Evolutionary conservation across 1,140 invertebrate genomes (phyloP).

Genomic region (Proales similis): DNA sequence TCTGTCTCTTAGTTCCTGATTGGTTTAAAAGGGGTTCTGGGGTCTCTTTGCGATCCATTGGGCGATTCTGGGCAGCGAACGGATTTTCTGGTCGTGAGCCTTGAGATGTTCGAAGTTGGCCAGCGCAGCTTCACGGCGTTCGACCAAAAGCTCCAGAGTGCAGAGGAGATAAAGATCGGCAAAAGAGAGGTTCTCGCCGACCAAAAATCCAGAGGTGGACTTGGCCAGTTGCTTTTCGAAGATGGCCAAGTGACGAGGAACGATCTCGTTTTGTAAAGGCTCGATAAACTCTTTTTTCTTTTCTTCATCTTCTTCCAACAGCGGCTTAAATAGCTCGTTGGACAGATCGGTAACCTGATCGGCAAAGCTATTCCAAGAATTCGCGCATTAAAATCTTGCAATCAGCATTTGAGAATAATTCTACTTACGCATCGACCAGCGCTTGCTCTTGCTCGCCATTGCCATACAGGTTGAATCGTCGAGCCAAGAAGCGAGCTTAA

Average conservation of each 20-base stretch:
- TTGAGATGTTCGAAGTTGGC: constrained; percentile 4
- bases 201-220: constrained; percentile 11
- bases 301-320: not conserved
- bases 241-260: constrained; percentile 1
- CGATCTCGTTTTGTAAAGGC: not conserved
- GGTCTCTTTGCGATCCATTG: constrained; percentile 26
- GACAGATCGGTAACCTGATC: constrained; percentile 17
- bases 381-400: too few relatives aligned
- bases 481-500: constrained; percentile 28
- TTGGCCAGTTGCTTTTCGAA: not conserved
- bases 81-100: constrained; percentile 5
- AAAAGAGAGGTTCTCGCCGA: constrained; percentile 5
- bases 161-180: constrained; percentile 13
- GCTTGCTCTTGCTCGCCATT: constrained; percentile 9
- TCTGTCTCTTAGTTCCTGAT: too few relatives aligned
- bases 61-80: constrained; percentile 20
- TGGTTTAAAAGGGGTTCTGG: too few relatives aligned
- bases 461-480: constrained; percentile 13
- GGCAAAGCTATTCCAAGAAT: too few relatives aligned
- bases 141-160: not conserved
- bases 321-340: not conserved
- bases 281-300: constrained; percentile 17
- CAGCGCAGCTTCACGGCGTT: not conserved
- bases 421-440: not conserved
- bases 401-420: too few relatives aligned